Evolutionary conservation across 2,113 vertebrate species (phyloP), one percentile per base, ranked within the genome.

Genomic region (Nesogale talazaci): DNA sequence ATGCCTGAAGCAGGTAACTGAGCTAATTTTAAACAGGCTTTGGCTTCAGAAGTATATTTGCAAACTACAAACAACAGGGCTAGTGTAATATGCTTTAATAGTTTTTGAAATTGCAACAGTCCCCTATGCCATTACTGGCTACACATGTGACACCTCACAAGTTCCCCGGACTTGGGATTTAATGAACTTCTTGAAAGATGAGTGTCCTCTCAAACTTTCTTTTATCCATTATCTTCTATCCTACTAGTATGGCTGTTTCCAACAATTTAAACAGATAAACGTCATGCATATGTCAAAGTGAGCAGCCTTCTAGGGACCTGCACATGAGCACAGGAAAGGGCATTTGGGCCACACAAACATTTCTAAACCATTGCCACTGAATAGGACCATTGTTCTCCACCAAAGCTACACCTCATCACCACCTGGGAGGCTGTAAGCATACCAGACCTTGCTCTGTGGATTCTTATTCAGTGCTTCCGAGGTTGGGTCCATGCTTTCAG

Each of bases 21-120:
- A 20, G 46, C 88, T 95, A 88, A 76, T 91, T 95, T 88, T 92
- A 91, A 97, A 92, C 27, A 85, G 67, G n/a, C 25, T 4, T 3
- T 46, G 29, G 16, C 72, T 94, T 40, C 36, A 77, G n/a, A 10
- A 77, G 12, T 34, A 40, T 23, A 91, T 90, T 93, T 70, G 29
- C 87, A 56, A 20, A 57, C 61, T 10, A 82, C 3, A 88, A 93
- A 56, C 15, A 20, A 78, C 46, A 96, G 67, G 79, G 69, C 17
- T 29, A 74, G 76, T 22, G 8, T 25, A 65, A 57, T 12, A 57
- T 16, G 19, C 23, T 79, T 96, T 90, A 72, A 77, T 56, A 59
- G 20, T 79, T 83, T 78, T 83, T 36, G 38, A 76, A 57, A 89
- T 42, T 17, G 10, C 19, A 79, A 42, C n/a, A 88, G 46, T 76